phyloP scores from a whole-genome alignment of 2,797 vertebrate species.

The Otus scops region DNA sequence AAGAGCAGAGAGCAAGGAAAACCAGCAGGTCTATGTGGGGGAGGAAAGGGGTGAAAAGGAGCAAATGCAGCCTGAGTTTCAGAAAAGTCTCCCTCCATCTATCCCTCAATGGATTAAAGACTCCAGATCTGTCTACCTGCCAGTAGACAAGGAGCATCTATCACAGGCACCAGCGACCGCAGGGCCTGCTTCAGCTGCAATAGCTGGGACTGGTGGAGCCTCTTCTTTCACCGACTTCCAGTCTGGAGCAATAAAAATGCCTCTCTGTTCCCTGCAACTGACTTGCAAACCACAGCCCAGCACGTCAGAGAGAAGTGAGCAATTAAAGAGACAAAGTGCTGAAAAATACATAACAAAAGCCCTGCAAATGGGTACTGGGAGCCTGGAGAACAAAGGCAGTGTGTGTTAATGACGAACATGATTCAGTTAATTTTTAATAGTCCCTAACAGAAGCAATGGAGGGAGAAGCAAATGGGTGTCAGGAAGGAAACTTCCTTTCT shows the following conservation, averaged over 20 bases:
- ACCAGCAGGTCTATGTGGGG: neutral
- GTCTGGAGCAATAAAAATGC: conserved; percentile 9
- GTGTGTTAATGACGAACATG: conserved; percentile 38
- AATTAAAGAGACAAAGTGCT: conserved; percentile 73
- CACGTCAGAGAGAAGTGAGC: conserved; percentile 45
- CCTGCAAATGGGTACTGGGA: conserved; percentile 34
- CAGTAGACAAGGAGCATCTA: neutral
- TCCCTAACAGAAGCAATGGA: neutral
- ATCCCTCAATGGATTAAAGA: neutral
- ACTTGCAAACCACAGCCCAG: conserved; percentile 16
- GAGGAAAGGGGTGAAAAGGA: neutral
- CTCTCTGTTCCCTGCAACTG: conserved; percentile 26
- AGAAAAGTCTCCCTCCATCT: neutral
- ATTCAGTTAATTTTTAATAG: conserved; percentile 67
- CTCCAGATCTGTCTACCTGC: neutral
- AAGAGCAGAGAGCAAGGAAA: neutral
- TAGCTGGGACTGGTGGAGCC: neutral
- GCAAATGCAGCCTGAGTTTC: neutral
- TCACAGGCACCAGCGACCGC: neutral
- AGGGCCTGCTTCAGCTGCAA: neutral
- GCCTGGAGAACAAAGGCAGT: conserved; percentile 24
- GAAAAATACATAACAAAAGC: conserved; percentile 70
- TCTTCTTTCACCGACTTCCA: neutral
- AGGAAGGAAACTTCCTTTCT: conserved; percentile 1
- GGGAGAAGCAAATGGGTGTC: neutral